Evolutionary conservation across 2,888 invertebrate genomes (phyloP), one percentile per base, ranked within the genome.

Genomic region (Hypercompe scribonia): DNA sequence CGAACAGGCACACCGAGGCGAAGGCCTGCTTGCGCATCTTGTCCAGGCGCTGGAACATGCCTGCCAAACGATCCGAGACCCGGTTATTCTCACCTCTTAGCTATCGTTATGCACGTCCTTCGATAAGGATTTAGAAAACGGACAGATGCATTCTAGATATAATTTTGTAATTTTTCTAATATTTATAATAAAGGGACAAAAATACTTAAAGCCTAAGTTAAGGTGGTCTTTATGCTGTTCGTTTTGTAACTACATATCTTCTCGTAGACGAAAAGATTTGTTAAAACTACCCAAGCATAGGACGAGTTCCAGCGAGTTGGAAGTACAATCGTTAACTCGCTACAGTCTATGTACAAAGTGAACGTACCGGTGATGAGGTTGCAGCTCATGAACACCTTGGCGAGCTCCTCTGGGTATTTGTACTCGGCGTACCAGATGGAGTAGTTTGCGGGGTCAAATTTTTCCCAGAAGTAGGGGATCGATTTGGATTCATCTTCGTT

Each of bases 381-480:
- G 94, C 99, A 99, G 92, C 99, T 99, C 99, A 99, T 99, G 96
- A 99, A 99, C 65, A 98, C 97, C 94, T 98, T 98, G 81, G 97
- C 96, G 34, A 99, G 97, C 91, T 99, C 99, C 76, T 99, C 96
- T 77, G 98, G 98, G 95, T 98, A 99, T 94, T 99, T 99, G 96
- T 99, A 99, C 96, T 99, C 99, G 71, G 98, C 98, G 81, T 97
- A 97, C 99, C 99, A 99, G 93, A 99, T 99, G 78, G 99, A 99
- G 93, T 99, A 99, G 94, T 99, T 97, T 91, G 99, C 97, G 13
- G 98, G 96, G 94, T 99, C 99, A 90, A 99, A 99, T 94, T 99
- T 98, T 91, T 99, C 97, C 98, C 99, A 99, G 96, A 99, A 99
- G 94, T 99, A 99, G 0, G 99, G 99, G 90, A 99, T 97, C 74